These are phyloP conservation scores for Hypomesus transpacificus DNA, from an alignment of 2,113 vertebrate genomes.

Conservation along the genomic window DNA sequence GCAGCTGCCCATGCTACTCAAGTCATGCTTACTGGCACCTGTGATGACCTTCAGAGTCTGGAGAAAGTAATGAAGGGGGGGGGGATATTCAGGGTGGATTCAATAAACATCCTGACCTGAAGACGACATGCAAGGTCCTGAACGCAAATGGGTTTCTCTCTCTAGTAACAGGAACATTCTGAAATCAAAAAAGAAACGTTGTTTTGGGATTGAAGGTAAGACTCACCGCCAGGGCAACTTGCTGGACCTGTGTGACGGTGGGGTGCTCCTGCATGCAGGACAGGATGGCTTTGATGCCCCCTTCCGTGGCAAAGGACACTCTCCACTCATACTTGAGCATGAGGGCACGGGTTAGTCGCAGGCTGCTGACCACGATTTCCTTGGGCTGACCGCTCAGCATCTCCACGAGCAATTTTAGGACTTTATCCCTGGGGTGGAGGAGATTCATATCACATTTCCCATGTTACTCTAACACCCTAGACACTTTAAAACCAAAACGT, in stretches of 20 bases:
- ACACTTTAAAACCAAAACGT: no score
- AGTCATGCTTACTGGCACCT: conserved; percentile 77
- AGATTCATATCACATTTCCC: no score
- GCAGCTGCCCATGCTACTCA: conserved; percentile 56
- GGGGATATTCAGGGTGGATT: neutral
- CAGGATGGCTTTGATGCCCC: conserved; percentile 85
- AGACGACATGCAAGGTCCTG: no score
- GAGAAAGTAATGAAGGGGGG: neutral
- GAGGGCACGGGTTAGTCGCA: conserved; percentile 79
- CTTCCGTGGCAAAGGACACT: conserved; percentile 84
- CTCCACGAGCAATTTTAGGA: conserved; percentile 84
- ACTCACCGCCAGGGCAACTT: conserved; percentile 86
- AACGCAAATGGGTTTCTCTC: no score
- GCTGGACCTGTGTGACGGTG: conserved; percentile 76
- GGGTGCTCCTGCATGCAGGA: conserved; percentile 83
- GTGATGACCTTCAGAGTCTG: conserved; percentile 89
- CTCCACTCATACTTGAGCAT: conserved; percentile 84
- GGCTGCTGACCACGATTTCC: conserved; percentile 72
- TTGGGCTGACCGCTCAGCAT: conserved; percentile 72
- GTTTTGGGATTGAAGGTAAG: neutral
- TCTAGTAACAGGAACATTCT: no score
- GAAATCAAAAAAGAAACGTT: no score
- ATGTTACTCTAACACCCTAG: no score
- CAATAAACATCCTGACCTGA: neutral
- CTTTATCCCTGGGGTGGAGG: conserved; percentile 76